Percentiles rank a stretch among this genome's conserved stretches.
Conservation (phyloP, 2,113 vertebrate genomes). For the Ailurus styani region DNA sequence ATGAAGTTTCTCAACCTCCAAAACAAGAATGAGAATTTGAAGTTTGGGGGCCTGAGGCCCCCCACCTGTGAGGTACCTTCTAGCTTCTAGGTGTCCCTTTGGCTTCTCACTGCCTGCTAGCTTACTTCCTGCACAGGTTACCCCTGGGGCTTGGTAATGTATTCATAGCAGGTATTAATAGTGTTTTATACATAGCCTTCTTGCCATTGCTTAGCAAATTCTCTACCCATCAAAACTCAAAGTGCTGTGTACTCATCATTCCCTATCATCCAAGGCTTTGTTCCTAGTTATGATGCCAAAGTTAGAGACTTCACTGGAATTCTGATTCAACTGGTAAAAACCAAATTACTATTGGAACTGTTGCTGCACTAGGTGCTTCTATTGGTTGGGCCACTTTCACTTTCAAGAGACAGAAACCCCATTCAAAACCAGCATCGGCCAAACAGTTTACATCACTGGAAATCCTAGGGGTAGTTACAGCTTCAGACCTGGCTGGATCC, state of each 20-base stretch:
- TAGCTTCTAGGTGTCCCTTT: background rate
- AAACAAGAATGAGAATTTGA: background rate
- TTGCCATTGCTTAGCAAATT: background rate
- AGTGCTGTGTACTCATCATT: background rate
- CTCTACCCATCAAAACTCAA: background rate
- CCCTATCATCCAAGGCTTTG: background rate
- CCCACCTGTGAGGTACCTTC: background rate
- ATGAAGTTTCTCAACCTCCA: background rate
- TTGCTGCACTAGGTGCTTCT: background rate
- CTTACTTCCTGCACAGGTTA: background rate
- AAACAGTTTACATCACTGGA: background rate
- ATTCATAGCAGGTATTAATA: background rate
- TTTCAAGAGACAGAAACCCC: background rate
- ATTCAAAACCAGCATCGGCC: background rate
- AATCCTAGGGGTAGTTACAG: background rate
- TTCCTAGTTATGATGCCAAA: background rate
- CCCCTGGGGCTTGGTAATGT: background rate
- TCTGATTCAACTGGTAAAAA: background rate
- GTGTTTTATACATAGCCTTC: background rate
- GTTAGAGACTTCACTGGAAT: background rate
- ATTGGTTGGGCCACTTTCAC: background rate
- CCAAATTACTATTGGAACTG: background rate
- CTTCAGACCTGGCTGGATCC: background rate
- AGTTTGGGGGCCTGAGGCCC: accelerated
- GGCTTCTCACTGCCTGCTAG: background rate